Conservation (phyloP, 2,113 vertebrate genomes). For the Pterophyllum scalare region DNA sequence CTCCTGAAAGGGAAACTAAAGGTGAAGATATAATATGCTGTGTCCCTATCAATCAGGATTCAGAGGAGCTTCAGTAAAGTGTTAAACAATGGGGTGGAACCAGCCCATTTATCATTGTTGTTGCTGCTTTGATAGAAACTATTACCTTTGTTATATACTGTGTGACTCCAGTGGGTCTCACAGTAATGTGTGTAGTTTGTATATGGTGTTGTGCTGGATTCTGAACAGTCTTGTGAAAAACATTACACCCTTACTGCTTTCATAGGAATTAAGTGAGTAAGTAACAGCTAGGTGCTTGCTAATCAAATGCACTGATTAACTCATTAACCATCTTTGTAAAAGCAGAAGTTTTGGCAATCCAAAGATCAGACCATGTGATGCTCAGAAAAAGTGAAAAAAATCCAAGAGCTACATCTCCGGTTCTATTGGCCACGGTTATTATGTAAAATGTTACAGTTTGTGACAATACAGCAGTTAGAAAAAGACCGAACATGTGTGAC, state of each 20-base stretch:
- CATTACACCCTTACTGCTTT: background rate
- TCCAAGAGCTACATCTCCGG: background rate
- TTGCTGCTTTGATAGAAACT: constrained; percentile 49
- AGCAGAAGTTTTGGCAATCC: background rate
- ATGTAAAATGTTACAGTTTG: background rate
- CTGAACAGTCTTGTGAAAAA: background rate
- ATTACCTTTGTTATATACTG: constrained; percentile 42
- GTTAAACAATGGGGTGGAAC: constrained; percentile 70
- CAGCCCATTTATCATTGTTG: constrained; percentile 60
- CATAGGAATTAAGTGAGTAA: background rate
- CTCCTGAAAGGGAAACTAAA: constrained; percentile 2
- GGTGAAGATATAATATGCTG: constrained; percentile 24
- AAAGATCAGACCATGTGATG: background rate
- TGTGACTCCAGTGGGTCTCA: background rate
- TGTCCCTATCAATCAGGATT: constrained; percentile 38
- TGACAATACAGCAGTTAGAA: too few relatives aligned
- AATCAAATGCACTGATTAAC: background rate
- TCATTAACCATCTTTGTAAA: background rate
- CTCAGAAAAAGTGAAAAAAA: background rate
- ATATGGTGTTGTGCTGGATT: background rate
- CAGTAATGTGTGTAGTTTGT: background rate
- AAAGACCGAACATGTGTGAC: too few relatives aligned
- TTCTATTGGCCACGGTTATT: background rate
- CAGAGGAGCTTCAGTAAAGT: constrained; percentile 42
- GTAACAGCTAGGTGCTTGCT: background rate